phyloP scores from a whole-genome alignment of 1,140 invertebrate genomes.

The Drosophila persimilis region DNA sequence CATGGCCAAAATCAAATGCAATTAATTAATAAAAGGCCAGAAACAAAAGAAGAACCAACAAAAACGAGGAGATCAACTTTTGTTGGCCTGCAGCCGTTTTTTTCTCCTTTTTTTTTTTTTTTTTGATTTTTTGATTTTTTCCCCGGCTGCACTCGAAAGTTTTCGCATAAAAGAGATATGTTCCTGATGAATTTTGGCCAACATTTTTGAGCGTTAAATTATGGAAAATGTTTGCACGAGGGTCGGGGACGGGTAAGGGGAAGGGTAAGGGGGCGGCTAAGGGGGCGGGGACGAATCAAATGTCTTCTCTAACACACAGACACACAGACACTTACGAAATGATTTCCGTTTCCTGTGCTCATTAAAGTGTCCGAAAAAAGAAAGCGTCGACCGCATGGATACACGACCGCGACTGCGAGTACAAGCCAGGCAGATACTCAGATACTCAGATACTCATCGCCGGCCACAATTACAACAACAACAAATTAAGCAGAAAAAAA shows the following conservation, averaged over 20 bases:
- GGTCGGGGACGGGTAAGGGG: not conserved
- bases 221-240: constrained; percentile 34
- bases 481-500: constrained; percentile 4
- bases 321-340: constrained; percentile 44
- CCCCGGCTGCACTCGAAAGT: constrained; percentile 1
- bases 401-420: constrained; percentile 6
- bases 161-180: constrained; percentile 38
- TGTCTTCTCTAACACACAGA: not conserved
- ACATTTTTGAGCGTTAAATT: constrained; percentile 20
- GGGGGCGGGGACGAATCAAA: not conserved
- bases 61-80: constrained; percentile 26
- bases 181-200: not conserved
- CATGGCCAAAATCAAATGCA: constrained; percentile 57
- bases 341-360: constrained; percentile 76
- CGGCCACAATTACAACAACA: constrained; percentile 30
- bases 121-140: not conserved
- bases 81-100: not conserved
- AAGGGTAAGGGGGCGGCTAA: rapidly evolving
- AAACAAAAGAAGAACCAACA: constrained; percentile 24
- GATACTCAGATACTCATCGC: constrained; percentile 36
- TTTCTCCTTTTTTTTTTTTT: not conserved
- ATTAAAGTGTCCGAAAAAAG: constrained; percentile 72
- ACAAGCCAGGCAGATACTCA: constrained; percentile 8
- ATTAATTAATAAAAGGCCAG: constrained; percentile 56
- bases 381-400: constrained; percentile 57